Conservation (phyloP, 2,888 invertebrate genomes). For the Torymus tubicola region DNA sequence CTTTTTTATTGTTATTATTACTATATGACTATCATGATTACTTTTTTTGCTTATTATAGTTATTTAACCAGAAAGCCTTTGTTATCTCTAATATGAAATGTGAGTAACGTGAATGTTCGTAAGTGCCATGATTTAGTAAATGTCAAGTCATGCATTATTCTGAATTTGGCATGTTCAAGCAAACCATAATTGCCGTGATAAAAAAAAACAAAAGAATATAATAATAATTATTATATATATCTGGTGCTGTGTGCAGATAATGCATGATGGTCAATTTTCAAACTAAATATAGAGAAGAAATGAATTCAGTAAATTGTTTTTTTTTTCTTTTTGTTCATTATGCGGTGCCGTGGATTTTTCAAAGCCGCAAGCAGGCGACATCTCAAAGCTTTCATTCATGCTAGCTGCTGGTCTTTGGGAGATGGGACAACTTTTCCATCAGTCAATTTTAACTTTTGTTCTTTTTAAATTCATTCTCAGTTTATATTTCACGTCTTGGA, state of each 20-base stretch:
- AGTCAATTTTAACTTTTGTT: constrained; percentile 1
- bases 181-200: neutral
- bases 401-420: constrained; percentile 43
- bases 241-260: neutral
- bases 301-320: constrained; percentile 22
- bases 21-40: neutral
- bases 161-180: constrained; percentile 21
- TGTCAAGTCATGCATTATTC: constrained; percentile 28
- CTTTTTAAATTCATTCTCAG: constrained; percentile 12
- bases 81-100: constrained; percentile 15
- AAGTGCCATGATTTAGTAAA: constrained; percentile 35
- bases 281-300: constrained; percentile 22
- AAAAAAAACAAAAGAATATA: constrained; percentile 58
- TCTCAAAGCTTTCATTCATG: constrained; percentile 53
- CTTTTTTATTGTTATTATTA: no score
- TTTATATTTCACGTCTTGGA: constrained; percentile 9
- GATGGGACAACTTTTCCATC: constrained; percentile 20
- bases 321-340: neutral
- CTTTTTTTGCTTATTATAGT: neutral
- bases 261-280: constrained; percentile 36
- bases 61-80: constrained; percentile 27
- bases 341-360: constrained; percentile 42
- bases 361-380: constrained; percentile 57
- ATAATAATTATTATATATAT: constrained; percentile 40
- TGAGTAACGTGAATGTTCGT: constrained; percentile 36